These are phyloP conservation scores for Diabrotica undecimpunctata DNA, from an alignment of 1,140 invertebrate species.

Conservation along the genomic window DNA sequence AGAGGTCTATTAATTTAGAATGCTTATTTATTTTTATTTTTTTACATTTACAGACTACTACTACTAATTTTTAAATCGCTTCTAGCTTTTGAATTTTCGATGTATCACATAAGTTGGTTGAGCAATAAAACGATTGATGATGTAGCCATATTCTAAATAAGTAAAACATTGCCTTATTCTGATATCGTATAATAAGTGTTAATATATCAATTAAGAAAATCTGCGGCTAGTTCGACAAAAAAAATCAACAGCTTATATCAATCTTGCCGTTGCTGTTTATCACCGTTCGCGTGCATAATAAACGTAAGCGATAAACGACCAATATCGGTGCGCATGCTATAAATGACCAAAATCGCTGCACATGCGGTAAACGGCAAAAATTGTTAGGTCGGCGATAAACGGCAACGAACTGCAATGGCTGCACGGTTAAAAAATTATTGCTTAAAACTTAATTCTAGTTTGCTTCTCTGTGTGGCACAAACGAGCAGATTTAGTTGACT, in stretches of 20 bases:
- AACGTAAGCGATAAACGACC: no score
- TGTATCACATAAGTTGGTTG: slow-evolving; percentile 4
- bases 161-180: background rate
- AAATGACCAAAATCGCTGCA: no score
- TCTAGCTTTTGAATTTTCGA: slow-evolving; percentile 5
- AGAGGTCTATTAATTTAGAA: slow-evolving; percentile 1
- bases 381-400: no score
- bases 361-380: no score
- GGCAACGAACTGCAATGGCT: no score
- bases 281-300: no score
- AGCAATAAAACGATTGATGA: background rate
- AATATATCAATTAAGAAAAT: background rate
- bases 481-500: no score
- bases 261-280: no score
- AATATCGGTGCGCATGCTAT: no score
- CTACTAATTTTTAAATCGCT: slow-evolving; percentile 1
- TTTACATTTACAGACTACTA: background rate
- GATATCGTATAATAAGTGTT: background rate
- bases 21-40: background rate
- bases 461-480: no score
- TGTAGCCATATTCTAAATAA: background rate
- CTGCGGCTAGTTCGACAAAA: background rate
- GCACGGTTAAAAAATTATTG: no score
- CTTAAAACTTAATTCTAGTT: no score
- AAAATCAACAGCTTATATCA: background rate